A percentile compares a stretch with the other conserved stretches of the same genome.
Conservation (phyloP, 1,140 invertebrate genomes). For the Argopecten irradians region DNA sequence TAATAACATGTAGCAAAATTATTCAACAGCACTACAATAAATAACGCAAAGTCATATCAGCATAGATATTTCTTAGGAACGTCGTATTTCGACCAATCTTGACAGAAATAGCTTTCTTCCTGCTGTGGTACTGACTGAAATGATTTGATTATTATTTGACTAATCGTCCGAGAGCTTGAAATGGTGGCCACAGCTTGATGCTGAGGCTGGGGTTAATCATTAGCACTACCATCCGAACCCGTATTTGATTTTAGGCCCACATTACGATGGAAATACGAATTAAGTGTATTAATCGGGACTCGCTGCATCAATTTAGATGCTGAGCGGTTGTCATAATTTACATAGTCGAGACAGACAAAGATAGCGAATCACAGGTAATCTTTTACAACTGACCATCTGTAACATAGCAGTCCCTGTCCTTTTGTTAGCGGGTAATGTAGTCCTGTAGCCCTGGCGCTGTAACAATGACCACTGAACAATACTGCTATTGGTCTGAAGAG, state of each 20-base stretch:
- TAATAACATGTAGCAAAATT: too few species aligned
- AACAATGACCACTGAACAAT: background rate
- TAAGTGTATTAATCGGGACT: background rate
- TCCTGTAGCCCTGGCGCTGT: background rate
- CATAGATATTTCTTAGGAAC: too few species aligned
- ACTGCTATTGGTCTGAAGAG: background rate
- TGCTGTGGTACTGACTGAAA: background rate
- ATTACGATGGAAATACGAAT: conserved; percentile 18
- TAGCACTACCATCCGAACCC: background rate
- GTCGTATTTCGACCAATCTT: too few species aligned
- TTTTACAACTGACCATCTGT: conserved; percentile 10
- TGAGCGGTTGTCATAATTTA: background rate
- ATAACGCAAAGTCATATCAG: too few species aligned
- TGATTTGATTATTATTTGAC: background rate
- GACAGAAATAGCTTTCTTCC: background rate
- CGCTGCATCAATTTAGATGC: background rate
- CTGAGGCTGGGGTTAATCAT: background rate
- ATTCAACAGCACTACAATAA: too few species aligned
- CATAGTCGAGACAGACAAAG: background rate
- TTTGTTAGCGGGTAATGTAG: background rate
- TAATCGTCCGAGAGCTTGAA: background rate
- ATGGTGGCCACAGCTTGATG: background rate
- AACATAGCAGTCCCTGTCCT: background rate
- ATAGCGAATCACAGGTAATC: background rate
- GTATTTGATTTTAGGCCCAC: background rate